These are phyloP conservation scores for Gnathochromis pfefferi DNA, from an alignment of 2,113 vertebrate species.

Conservation along the genomic window DNA sequence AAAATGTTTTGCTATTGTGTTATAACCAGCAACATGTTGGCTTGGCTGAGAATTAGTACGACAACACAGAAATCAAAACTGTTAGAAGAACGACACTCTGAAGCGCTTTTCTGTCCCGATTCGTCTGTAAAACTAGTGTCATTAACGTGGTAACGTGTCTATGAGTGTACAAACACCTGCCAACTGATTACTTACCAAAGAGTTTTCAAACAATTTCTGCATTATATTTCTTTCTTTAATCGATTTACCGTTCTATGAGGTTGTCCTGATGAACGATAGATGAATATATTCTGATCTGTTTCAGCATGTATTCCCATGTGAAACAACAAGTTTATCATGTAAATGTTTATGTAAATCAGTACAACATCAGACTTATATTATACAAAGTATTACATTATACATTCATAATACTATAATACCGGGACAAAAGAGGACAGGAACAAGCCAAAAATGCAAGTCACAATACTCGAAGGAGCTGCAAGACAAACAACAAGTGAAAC, in stretches of 20 bases:
- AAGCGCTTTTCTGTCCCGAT: accelerated
- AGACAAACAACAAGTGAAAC: not conserved
- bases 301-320: not conserved
- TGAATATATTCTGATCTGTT: not conserved
- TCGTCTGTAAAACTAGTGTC: not conserved
- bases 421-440: not conserved
- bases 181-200: not conserved
- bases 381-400: not conserved
- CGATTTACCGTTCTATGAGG: not conserved
- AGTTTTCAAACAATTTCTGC: not conserved
- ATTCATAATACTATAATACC: not conserved
- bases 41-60: not conserved
- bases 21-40: not conserved
- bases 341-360: not conserved
- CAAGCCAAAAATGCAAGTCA: not conserved
- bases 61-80: not conserved
- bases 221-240: not conserved
- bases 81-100: not conserved
- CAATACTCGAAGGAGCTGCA: not conserved
- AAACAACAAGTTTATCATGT: not conserved
- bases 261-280: not conserved
- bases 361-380: not conserved
- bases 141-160: not conserved
- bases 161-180: not conserved
- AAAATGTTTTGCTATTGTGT: not conserved